Evolutionary conservation across 92 coral and sea anemone genomes (phyloP).

Genomic region (Parazoanthus atlanticus): DNA sequence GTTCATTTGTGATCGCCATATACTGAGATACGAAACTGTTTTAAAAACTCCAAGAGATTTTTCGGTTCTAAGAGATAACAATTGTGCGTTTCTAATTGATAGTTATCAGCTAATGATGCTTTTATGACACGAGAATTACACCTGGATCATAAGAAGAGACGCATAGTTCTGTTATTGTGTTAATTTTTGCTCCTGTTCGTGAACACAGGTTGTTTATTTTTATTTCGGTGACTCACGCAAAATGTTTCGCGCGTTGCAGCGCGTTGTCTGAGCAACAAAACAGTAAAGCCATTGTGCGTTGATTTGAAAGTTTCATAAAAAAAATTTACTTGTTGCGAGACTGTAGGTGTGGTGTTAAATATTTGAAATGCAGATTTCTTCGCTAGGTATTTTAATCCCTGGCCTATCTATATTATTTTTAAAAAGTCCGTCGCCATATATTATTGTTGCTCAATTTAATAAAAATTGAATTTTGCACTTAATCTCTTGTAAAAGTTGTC

Average conservation of each 20-base stretch:
- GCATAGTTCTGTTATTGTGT: background rate
- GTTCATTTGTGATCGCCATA: background rate
- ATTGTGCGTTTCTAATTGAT: too few relatives aligned
- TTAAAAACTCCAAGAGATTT: background rate
- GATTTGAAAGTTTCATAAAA: background rate
- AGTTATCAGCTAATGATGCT: background rate
- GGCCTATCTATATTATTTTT: background rate
- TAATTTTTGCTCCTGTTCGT: too few relatives aligned
- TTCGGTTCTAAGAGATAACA: background rate
- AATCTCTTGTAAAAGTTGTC: too few relatives aligned
- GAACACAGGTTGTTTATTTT: too few relatives aligned
- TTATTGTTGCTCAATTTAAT: too few relatives aligned
- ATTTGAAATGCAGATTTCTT: background rate
- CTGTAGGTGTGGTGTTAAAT: constrained; percentile 13
- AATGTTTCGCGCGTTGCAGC: constrained; percentile 22
- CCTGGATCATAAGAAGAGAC: background rate
- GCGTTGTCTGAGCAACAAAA: constrained; percentile 32
- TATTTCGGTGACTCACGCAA: background rate
- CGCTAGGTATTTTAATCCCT: background rate
- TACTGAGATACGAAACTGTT: background rate
- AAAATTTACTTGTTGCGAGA: background rate
- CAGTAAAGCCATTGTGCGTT: background rate
- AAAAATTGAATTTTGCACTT: too few relatives aligned
- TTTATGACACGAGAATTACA: background rate
- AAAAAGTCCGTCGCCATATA: background rate